These are phyloP conservation scores for Trinectes maculatus DNA, from an alignment of 2,113 vertebrate species.

Conservation along the genomic window DNA sequence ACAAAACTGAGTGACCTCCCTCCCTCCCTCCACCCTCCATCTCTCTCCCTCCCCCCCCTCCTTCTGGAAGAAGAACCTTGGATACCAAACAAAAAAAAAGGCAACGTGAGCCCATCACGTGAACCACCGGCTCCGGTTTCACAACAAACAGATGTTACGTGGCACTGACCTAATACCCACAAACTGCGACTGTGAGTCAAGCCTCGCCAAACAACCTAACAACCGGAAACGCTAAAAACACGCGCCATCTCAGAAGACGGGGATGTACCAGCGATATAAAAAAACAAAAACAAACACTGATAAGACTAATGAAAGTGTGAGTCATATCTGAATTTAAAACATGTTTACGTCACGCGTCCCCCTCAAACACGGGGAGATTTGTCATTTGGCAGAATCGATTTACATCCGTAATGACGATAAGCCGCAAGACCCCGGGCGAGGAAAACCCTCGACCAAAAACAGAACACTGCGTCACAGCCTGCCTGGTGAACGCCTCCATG, in stretches of 20 bases:
- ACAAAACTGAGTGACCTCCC: constrained; percentile 56
- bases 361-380: neutral
- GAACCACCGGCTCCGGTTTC: constrained; percentile 85
- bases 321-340: constrained; percentile 24
- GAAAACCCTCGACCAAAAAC: constrained; percentile 69
- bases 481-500: constrained; percentile 68
- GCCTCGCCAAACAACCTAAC: constrained; percentile 24
- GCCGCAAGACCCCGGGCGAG: constrained; percentile 13
- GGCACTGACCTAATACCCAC: constrained; percentile 71
- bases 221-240: constrained; percentile 22
- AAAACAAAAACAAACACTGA: neutral
- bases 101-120: constrained; percentile 85
- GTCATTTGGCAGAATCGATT: neutral
- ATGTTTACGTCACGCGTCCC: neutral
- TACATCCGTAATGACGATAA: constrained; percentile 6
- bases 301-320: constrained; percentile 8
- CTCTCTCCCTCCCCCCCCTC: constrained; percentile 9
- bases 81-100: constrained; percentile 83
- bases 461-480: constrained; percentile 66
- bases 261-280: neutral
- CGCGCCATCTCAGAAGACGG: neutral
- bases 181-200: constrained; percentile 36
- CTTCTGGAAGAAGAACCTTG: constrained; percentile 74
- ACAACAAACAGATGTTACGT: constrained; percentile 94
- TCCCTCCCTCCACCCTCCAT: constrained; percentile 51